Conservation (phyloP, 2,797 vertebrate genomes). For the Hemibagrus guttatus region DNA sequence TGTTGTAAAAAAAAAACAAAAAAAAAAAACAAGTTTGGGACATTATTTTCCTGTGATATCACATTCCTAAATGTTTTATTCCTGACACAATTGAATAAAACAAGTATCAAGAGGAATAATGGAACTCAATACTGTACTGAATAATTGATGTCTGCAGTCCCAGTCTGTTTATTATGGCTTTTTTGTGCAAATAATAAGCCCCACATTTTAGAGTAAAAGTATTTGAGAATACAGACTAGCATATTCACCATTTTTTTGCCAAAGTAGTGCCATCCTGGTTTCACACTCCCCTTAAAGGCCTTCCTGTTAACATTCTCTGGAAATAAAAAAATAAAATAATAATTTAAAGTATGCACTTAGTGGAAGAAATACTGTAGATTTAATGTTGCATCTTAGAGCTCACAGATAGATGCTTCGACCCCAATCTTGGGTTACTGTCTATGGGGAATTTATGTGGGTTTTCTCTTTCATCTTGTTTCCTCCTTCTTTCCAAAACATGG, state of each 20-base stretch:
- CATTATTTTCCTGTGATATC: neutral
- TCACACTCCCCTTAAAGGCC: constrained; percentile 83
- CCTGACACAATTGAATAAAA: neutral
- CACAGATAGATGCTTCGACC: neutral
- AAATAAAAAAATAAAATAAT: constrained; percentile 34
- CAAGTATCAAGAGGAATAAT: neutral
- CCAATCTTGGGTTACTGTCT: neutral
- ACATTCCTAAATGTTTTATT: neutral
- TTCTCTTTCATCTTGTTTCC: neutral
- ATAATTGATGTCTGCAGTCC: neutral
- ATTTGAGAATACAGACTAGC: neutral
- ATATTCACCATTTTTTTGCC: constrained; percentile 91
- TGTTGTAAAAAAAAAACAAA: neutral
- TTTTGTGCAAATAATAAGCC: neutral
- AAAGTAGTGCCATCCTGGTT: constrained; percentile 93
- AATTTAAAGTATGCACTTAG: neutral
- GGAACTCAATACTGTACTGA: neutral
- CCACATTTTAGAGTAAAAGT: neutral
- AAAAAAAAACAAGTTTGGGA: neutral
- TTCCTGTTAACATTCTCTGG: constrained; percentile 86
- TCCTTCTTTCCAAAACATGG: neutral
- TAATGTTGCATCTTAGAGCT: neutral
- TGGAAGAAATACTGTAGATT: constrained; percentile 50
- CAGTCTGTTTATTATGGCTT: neutral
- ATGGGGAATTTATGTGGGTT: neutral